Evolutionary conservation across 2,113 vertebrate species (phyloP), one percentile per base, ranked within the genome.

Genomic region (Myrmecobius fasciatus): DNA sequence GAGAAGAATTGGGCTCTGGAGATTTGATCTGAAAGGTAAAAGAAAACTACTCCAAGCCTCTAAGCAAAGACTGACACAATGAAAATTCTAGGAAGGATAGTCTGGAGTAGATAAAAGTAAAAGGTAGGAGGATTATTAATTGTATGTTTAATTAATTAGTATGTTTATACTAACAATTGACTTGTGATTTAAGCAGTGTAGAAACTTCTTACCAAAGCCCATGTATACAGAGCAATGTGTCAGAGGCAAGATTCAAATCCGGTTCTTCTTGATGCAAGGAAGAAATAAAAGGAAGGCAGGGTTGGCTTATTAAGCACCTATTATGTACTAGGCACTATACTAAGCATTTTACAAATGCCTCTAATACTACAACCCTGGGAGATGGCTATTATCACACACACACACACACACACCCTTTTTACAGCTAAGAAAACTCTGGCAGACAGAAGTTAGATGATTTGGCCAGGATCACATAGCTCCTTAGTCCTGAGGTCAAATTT

Each of bases 81-180:
- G 25, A 92, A 94, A 97, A 92, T 53, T 88, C 60, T 48, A 96
- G 89, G 43, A 94, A 88, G 48, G 7, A 95, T 7, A 0, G 52
- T 25, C 91, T 92, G 31, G 95, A 90, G 46, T 67, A 89, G 53
- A 92, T 56, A 91, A 93, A 56, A 56, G 52, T 83, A 46, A 92
- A 11, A 53, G 43, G 91, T 54, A 96, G 6, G 1, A 26, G 91
- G 46, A 92, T 9, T 83, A 56, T 3, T 60, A 52, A 75, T 53
- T 92, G 90, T 47, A 92, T 91, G 56, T 53, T 90, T 96, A 56
- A 31, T 3, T 60, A 52, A 75, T 53, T 92, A 51, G 90, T 47
- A 92, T 91, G 60, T 53, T 90, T 96, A 83, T 49, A 92, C 20
- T 28, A 31, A 25, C 60, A 67, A 67, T 3, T 36, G 31, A 36